Evolutionary conservation across 2,797 vertebrate genomes (phyloP).

Genomic region (Ctenopoma kingsleyae): DNA sequence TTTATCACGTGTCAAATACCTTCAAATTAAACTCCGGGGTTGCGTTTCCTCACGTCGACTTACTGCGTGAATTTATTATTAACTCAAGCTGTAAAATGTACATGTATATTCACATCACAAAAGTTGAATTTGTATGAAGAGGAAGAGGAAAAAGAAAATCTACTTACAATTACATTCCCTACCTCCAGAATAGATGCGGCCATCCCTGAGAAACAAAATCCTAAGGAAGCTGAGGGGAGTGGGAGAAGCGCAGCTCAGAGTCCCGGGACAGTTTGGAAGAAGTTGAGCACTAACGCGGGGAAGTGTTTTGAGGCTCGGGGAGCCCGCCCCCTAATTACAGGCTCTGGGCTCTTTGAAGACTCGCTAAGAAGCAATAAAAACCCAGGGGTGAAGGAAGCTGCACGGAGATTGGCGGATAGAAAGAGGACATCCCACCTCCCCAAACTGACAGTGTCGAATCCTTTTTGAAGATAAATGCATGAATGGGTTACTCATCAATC

Average conservation of each 20-base stretch:
- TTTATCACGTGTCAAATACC: accelerated
- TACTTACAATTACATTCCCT: conserved; percentile 85
- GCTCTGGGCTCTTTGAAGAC: conserved; percentile 86
- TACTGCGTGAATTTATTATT: not conserved
- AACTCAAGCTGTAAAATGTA: not conserved
- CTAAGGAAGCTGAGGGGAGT: conserved; percentile 80
- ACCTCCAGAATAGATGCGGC: conserved; percentile 93
- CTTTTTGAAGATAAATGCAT: conserved; percentile 69
- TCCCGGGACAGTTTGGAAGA: conserved; percentile 84
- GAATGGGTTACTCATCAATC: conserved; percentile 78
- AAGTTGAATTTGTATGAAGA: not conserved
- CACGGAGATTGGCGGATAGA: conserved; percentile 75
- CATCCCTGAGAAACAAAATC: conserved; percentile 91
- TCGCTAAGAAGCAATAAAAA: conserved; percentile 87
- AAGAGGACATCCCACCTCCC: conserved; percentile 71
- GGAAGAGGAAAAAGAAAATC: conserved; percentile 24
- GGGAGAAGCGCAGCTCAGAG: conserved; percentile 77
- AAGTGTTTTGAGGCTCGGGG: conserved; percentile 84
- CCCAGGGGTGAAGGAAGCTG: conserved; percentile 62
- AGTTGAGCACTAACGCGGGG: conserved; percentile 77
- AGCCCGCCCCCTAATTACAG: conserved; percentile 93
- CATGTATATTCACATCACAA: not conserved
- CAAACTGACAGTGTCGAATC: conserved; percentile 58
- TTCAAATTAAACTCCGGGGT: not conserved
- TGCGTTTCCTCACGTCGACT: not conserved